Evolutionary conservation across 2,797 vertebrate genomes (phyloP), one percentile per base, ranked within the genome.

Genomic region (Geotrypetes seraphini): DNA sequence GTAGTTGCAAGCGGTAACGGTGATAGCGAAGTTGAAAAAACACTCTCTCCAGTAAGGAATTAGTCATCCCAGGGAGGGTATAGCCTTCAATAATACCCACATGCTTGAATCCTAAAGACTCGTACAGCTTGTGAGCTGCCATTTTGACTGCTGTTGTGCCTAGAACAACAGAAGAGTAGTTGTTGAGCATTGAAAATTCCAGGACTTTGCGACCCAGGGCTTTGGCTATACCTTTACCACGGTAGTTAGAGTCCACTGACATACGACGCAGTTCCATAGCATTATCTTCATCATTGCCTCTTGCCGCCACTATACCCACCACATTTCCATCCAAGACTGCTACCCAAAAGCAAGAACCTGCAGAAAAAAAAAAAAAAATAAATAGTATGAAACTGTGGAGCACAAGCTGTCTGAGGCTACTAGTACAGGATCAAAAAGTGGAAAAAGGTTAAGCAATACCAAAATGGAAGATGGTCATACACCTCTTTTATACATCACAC

Each of bases 341-440:
- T n/a, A 99, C 96, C 96, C 96, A 99, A 84, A 99, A 99, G 59
- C 90, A 89, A 62, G 91, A 99, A 41, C 95, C 96, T 99, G 80
- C 0, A 4, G 49, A 52, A 39, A 9, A 77, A 3, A 63, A 44
- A 45, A 34, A n/a, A n/a, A n/a, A n/a, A n/a, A n/a, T n/a, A n/a
- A n/a, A n/a, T n/a, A n/a, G n/a, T n/a, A n/a, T n/a, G n/a, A n/a
- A n/a, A n/a, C n/a, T n/a, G n/a, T n/a, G n/a, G n/a, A n/a, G n/a
- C n/a, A n/a, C n/a, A n/a, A n/a, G n/a, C n/a, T n/a, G n/a, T n/a
- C n/a, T n/a, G n/a, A n/a, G n/a, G n/a, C n/a, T n/a, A n/a, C n/a
- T n/a, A n/a, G n/a, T n/a, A n/a, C n/a, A n/a, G n/a, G n/a, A n/a
- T n/a, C n/a, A n/a, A n/a, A n/a, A n/a, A n/a, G n/a, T n/a, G n/a